Evolutionary conservation across 64 coral and sea anemone genomes (phyloP).

Genomic region (Porites lutea): DNA sequence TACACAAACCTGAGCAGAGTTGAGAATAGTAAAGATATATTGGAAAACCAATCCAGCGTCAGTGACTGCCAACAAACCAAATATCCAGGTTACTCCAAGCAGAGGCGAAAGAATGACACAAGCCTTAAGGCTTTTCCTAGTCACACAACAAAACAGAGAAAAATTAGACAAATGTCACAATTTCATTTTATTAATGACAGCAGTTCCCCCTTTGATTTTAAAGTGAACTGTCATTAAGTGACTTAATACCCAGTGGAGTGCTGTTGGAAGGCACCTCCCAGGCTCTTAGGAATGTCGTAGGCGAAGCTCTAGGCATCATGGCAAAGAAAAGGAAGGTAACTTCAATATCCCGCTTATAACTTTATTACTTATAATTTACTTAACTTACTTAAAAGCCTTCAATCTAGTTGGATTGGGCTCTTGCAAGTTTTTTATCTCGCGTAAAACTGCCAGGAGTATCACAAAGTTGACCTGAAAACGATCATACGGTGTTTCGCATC

Average conservation of each 20-base stretch:
- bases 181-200: too few relatives aligned
- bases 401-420: slow-evolving; percentile 35
- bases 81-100: slow-evolving; percentile 62
- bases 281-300: too few relatives aligned
- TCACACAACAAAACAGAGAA: slow-evolving; percentile 27
- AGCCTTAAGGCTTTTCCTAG: slow-evolving; percentile 20
- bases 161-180: not conserved
- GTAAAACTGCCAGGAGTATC: slow-evolving; percentile 23
- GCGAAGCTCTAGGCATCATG: too few relatives aligned
- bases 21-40: slow-evolving; percentile 74
- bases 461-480: slow-evolving; percentile 44
- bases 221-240: too few relatives aligned
- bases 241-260: too few relatives aligned
- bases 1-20: slow-evolving; percentile 62
- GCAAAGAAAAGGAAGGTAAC: too few relatives aligned
- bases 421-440: slow-evolving; percentile 42
- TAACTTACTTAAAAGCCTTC: slow-evolving; percentile 35
- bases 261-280: too few relatives aligned
- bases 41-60: slow-evolving; percentile 65
- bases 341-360: not conserved
- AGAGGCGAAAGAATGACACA: slow-evolving; percentile 49
- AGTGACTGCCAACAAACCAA: slow-evolving; percentile 39
- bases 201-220: too few relatives aligned
- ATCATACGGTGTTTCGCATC: not conserved
- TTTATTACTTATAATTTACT: not conserved